phyloP scores from a whole-genome alignment of 1,140 invertebrate genomes.

The Euwallacea similis region DNA sequence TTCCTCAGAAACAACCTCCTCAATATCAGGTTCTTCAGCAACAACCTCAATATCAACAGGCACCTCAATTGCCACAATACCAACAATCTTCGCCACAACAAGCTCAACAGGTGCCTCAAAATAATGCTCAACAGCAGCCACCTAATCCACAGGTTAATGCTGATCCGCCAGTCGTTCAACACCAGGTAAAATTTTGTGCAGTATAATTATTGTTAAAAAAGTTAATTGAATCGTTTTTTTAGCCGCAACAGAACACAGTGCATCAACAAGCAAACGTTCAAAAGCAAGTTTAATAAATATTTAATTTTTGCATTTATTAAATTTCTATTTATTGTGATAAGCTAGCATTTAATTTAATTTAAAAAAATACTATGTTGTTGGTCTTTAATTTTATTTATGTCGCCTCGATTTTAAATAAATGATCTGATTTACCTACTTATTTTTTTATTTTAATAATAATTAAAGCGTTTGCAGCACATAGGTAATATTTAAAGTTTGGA shows the following conservation, averaged over 20 bases:
- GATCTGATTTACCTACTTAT: too few species aligned
- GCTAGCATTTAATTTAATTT: conserved; percentile 15
- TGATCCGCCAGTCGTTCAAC: neutral
- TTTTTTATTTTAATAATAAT: too few species aligned
- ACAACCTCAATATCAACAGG: neutral
- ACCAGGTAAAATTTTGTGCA: too few species aligned
- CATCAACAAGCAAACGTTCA: conserved; percentile 17
- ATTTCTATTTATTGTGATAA: neutral
- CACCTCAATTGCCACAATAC: neutral
- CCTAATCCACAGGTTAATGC: neutral
- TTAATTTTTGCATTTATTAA: neutral
- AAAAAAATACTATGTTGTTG: conserved; percentile 7
- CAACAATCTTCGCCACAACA: conserved; percentile 3
- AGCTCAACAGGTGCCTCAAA: neutral
- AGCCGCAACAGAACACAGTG: too few species aligned
- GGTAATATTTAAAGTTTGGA: too few species aligned
- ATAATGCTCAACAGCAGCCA: neutral
- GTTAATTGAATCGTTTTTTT: too few species aligned
- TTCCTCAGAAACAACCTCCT: neutral
- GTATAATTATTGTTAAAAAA: too few species aligned
- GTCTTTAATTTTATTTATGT: neutral
- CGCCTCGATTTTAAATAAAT: too few species aligned
- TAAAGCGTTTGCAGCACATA: too few species aligned
- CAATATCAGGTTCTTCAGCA: neutral
- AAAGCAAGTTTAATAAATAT: neutral